These are phyloP conservation scores for Lethrus apterus DNA, from an alignment of 1,140 invertebrate species.

Conservation along the genomic window DNA sequence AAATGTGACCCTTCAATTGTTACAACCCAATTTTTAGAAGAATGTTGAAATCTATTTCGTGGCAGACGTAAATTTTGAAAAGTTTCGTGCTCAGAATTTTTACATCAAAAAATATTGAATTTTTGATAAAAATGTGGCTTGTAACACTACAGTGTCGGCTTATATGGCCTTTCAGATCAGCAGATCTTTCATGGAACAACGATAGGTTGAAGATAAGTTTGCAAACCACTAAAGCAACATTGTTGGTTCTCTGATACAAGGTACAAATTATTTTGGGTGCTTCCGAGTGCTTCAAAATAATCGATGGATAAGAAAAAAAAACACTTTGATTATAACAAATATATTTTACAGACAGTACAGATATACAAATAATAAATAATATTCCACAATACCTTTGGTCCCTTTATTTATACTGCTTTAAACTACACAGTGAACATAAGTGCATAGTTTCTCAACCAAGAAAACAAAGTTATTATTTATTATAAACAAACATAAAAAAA, in stretches of 20 bases:
- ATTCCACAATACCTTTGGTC: conserved; percentile 39
- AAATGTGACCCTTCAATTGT: too few relatives aligned
- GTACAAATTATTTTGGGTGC: background rate
- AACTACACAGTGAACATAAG: conserved; percentile 3
- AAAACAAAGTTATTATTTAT: too few relatives aligned
- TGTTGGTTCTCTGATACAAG: background rate
- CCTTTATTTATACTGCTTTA: conserved; percentile 24
- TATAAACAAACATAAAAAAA: conserved; percentile 1
- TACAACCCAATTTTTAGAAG: too few relatives aligned
- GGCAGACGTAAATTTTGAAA: too few relatives aligned
- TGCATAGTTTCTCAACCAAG: too few relatives aligned
- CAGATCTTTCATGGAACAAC: too few relatives aligned
- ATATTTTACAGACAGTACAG: conserved; percentile 16
- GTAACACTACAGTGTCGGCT: background rate
- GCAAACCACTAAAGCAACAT: background rate
- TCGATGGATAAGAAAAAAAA: background rate
- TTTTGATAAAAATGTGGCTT: too few relatives aligned
- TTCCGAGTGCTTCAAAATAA: background rate
- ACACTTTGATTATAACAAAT: conserved; percentile 5
- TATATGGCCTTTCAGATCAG: background rate
- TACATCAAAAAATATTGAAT: too few relatives aligned
- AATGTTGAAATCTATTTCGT: too few relatives aligned
- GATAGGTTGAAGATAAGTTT: too few relatives aligned
- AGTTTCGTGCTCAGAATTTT: too few relatives aligned
- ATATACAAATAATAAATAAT: conserved; percentile 36